These are phyloP conservation scores for Drosophila auraria DNA, from an alignment of 1,140 invertebrate species.

Conservation along the genomic window DNA sequence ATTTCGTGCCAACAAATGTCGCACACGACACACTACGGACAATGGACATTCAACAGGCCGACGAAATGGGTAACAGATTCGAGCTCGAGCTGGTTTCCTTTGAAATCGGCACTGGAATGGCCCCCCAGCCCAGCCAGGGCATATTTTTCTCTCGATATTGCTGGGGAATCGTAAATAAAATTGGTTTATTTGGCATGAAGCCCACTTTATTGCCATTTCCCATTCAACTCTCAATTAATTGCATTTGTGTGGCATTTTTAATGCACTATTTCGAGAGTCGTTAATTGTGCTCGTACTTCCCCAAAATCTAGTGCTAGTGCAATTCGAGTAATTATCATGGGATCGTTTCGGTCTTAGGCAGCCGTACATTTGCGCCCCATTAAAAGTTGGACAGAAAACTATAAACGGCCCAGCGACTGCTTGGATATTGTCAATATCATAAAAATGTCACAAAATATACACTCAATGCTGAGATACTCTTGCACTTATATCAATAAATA, in stretches of 20 bases:
- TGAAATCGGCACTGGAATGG: slow-evolving; percentile 1
- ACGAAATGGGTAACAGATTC: background rate
- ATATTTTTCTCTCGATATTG: background rate
- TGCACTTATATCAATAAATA: no score
- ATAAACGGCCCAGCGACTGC: slow-evolving; percentile 24
- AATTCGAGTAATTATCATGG: slow-evolving; percentile 41
- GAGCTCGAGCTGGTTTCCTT: background rate
- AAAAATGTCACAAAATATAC: background rate
- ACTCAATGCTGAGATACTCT: no score
- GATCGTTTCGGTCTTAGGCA: slow-evolving; percentile 32
- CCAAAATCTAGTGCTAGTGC: slow-evolving; percentile 8
- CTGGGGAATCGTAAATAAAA: slow-evolving; percentile 15
- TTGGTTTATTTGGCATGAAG: slow-evolving; percentile 26
- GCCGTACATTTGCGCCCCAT: slow-evolving; percentile 49
- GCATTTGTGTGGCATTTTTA: slow-evolving; percentile 33
- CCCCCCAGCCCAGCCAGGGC: no score
- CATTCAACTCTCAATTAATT: slow-evolving; percentile 24
- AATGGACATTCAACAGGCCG: slow-evolving; percentile 29
- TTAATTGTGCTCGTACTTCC: slow-evolving; percentile 14
- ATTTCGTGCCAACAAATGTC: slow-evolving; percentile 64
- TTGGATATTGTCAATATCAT: slow-evolving; percentile 24
- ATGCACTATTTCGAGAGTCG: slow-evolving; percentile 21
- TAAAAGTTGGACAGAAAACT: slow-evolving; percentile 31
- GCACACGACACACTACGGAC: slow-evolving; percentile 23
- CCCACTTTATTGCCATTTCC: slow-evolving; percentile 8